A percentile compares a stretch with the other conserved stretches of the same genome.
Evolutionary conservation across 2,888 invertebrate genomes (phyloP).

Genomic region (Deilephila porcellus): DNA sequence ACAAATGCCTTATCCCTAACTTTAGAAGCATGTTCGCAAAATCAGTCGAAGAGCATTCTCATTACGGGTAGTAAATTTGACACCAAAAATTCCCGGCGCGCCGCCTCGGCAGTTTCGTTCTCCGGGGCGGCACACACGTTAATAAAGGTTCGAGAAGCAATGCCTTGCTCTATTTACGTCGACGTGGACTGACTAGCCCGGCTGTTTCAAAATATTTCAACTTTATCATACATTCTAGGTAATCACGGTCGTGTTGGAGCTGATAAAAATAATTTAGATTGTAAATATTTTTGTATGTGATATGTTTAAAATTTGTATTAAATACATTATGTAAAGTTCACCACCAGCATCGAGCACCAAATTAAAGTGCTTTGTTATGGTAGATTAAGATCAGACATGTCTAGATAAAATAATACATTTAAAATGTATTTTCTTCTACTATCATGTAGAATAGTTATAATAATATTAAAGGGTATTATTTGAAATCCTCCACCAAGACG

Average conservation of each 20-base stretch:
- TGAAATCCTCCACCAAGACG: too few species aligned
- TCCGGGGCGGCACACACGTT: constrained; percentile 36
- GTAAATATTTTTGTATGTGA: background rate
- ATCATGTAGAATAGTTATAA: too few species aligned
- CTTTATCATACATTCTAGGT: constrained; percentile 28
- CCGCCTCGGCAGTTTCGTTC: constrained; percentile 15
- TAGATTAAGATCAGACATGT: too few species aligned
- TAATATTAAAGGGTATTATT: too few species aligned
- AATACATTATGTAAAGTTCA: too few species aligned
- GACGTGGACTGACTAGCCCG: constrained; percentile 41
- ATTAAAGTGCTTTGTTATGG: too few species aligned
- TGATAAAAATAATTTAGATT: background rate
- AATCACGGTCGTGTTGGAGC: constrained; percentile 10
- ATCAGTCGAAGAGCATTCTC: background rate
- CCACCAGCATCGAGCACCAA: too few species aligned
- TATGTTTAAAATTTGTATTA: too few species aligned
- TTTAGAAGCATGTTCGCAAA: background rate
- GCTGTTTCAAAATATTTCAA: constrained; percentile 39
- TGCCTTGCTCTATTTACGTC: constrained; percentile 48
- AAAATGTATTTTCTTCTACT: too few species aligned
- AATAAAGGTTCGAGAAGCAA: constrained; percentile 46
- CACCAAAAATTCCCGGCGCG: background rate
- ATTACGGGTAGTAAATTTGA: constrained; percentile 7
- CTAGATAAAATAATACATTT: too few species aligned
- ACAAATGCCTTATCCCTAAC: background rate